Evolutionary conservation across 2,888 invertebrate species (phyloP).

Genomic region (Xanthia icteritia): DNA sequence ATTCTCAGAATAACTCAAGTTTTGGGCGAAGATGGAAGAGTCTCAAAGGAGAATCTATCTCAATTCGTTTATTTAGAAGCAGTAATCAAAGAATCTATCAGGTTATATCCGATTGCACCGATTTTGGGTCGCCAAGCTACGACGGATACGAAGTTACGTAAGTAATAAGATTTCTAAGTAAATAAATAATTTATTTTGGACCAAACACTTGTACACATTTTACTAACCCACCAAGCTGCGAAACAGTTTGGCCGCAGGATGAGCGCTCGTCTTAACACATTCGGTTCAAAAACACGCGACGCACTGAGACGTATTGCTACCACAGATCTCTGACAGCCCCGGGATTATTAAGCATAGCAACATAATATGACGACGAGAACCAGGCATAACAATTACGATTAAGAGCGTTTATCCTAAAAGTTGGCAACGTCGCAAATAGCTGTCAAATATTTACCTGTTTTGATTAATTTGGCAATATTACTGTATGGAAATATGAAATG

Average conservation of each 20-base stretch:
- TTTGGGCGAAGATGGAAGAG: constrained; percentile 43
- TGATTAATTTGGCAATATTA: too few species aligned
- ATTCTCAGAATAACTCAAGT: constrained; percentile 47
- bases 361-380: neutral
- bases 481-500: too few species aligned
- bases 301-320: neutral
- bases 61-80: constrained; percentile 58
- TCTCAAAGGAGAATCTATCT: constrained; percentile 47
- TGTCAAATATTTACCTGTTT: too few species aligned
- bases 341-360: neutral
- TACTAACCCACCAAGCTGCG: neutral
- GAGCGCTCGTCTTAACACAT: neutral
- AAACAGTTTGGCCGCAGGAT: neutral
- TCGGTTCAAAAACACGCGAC: neutral
- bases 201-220: neutral
- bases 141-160: constrained; percentile 50
- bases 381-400: neutral
- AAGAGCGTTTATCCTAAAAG: too few species aligned
- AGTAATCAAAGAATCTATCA: constrained; percentile 59
- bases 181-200: neutral
- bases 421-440: too few species aligned
- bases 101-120: constrained; percentile 61
- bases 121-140: constrained; percentile 46
- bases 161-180: constrained; percentile 2
- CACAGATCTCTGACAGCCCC: neutral